Evolutionary conservation across 53 echinoderm and acorn worm species (phyloP).

Genomic region (Crossaster papposus): DNA sequence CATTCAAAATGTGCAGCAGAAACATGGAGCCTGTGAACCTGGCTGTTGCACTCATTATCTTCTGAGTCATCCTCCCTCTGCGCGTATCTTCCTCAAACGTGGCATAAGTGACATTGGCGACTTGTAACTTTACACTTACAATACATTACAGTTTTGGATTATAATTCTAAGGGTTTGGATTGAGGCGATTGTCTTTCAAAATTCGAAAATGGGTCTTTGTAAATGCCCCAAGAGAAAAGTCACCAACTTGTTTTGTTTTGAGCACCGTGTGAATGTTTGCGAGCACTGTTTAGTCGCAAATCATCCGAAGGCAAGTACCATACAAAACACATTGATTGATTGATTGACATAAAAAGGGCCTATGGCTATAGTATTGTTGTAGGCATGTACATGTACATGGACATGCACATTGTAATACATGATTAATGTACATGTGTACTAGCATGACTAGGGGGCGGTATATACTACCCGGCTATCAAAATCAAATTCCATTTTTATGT

Average conservation of each 20-base stretch:
- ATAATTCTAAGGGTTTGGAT: background rate
- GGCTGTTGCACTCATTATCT: constrained; percentile 19
- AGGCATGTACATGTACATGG: too few relatives aligned
- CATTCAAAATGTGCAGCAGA: background rate
- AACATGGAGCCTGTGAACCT: constrained; percentile 26
- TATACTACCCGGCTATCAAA: too few relatives aligned
- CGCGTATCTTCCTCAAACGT: constrained; percentile 53
- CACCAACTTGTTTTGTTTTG: constrained; percentile 97
- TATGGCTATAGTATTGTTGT: too few relatives aligned
- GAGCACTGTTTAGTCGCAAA: constrained; percentile 98
- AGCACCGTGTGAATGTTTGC: constrained; percentile 98
- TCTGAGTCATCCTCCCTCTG: constrained; percentile 52
- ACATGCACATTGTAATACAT: too few relatives aligned
- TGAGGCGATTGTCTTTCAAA: background rate
- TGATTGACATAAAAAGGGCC: too few relatives aligned
- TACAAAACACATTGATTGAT: too few relatives aligned
- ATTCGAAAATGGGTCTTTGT: constrained; percentile 82
- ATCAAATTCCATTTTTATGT: too few relatives aligned
- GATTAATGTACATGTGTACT: too few relatives aligned
- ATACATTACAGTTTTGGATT: too few relatives aligned
- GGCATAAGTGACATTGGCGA: constrained; percentile 13
- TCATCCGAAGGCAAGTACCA: constrained; percentile 84
- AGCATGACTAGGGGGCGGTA: too few relatives aligned
- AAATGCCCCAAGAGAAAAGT: constrained; percentile 98
- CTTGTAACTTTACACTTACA: too few relatives aligned